Percentiles rank a stretch among this genome's conserved stretches.
Evolutionary conservation across 1,140 invertebrate species (phyloP).

Genomic region (Drosophila malerkotliana): DNA sequence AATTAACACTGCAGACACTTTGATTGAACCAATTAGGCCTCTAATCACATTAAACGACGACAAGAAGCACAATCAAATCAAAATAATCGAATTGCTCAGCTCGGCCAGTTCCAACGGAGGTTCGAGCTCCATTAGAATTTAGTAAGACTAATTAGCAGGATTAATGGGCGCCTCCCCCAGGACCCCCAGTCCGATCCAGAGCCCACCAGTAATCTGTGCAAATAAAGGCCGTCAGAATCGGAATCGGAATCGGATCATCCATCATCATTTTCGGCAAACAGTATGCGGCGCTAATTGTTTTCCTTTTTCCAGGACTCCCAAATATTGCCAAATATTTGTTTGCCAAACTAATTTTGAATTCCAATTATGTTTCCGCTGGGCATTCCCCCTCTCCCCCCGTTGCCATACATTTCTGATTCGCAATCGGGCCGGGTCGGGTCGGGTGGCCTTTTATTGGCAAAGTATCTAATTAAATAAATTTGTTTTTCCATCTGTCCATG

Average conservation of each 20-base stretch:
- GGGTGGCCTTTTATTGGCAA: not conserved
- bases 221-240: too few species aligned
- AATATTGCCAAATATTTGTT: not conserved
- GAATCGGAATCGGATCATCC: too few species aligned
- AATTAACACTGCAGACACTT: constrained; percentile 65
- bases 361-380: constrained; percentile 3
- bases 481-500: not conserved
- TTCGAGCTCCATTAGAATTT: too few species aligned
- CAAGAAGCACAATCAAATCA: constrained; percentile 15
- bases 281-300: not conserved
- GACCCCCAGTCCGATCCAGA: too few species aligned
- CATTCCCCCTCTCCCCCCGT: not conserved
- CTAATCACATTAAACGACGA: constrained; percentile 40
- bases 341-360: constrained; percentile 6
- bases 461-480: constrained; percentile 19
- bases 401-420: constrained; percentile 6
- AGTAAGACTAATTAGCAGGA: too few species aligned
- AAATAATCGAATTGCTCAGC: not conserved
- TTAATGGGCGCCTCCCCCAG: too few species aligned
- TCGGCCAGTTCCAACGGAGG: too few species aligned
- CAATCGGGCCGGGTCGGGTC: not conserved
- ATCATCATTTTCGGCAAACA: not conserved
- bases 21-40: constrained; percentile 55
- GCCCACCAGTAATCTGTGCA: too few species aligned
- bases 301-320: too few species aligned